A percentile compares a stretch with the other conserved stretches of the same genome.
These are phyloP conservation scores for Gadus macrocephalus DNA, from an alignment of 2,113 vertebrate genomes.

Conservation along the genomic window DNA sequence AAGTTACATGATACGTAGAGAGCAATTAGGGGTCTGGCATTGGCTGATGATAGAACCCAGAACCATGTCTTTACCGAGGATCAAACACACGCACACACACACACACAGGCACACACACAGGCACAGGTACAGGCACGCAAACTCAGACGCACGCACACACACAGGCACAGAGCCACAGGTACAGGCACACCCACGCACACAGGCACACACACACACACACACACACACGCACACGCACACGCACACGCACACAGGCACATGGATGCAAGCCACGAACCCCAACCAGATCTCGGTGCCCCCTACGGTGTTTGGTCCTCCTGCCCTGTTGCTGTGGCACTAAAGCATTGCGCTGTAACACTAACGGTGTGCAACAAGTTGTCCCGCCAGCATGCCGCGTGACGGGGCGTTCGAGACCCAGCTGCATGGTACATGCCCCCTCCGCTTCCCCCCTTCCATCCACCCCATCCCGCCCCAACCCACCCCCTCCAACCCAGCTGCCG, in stretches of 20 bases:
- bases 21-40: no score
- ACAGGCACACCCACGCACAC: neutral
- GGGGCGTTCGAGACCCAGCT: slow-evolving; percentile 27
- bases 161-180: neutral
- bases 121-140: neutral
- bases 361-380: no score
- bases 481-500: slow-evolving; percentile 9
- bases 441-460: no score
- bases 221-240: neutral
- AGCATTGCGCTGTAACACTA: no score
- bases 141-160: neutral
- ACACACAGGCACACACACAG: neutral
- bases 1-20: no score
- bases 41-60: no score
- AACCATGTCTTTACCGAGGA: no score
- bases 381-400: slow-evolving; percentile 24
- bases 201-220: slow-evolving; percentile 5
- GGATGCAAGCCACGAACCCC: neutral
- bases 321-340: no score
- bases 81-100: neutral
- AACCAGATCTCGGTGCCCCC: no score
- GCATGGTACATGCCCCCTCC: neutral
- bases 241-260: slow-evolving; percentile 1
- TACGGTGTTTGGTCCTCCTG: no score
- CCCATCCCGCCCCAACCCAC: neutral